Percentiles rank a stretch among this genome's conserved stretches.
Evolutionary conservation across 2,797 vertebrate species (phyloP).

Genomic region (Furcifer pardalis): DNA sequence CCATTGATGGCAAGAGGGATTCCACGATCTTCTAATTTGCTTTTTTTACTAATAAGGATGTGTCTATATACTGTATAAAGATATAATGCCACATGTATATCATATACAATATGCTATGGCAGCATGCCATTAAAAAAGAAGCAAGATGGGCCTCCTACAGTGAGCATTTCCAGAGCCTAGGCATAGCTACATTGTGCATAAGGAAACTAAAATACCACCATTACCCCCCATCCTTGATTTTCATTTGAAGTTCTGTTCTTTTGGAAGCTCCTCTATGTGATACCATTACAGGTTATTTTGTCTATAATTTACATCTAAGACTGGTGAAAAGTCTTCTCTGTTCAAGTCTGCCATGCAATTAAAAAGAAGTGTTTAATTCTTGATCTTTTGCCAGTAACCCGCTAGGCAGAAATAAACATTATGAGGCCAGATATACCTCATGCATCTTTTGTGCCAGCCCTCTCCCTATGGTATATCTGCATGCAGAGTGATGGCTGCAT

Average conservation of each 20-base stretch:
- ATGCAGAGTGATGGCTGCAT: constrained; percentile 53
- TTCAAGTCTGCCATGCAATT: constrained; percentile 59
- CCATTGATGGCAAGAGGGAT: too few relatives aligned
- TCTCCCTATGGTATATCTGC: constrained; percentile 43
- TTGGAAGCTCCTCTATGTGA: neutral
- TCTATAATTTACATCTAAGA: neutral
- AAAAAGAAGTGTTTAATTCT: constrained; percentile 52
- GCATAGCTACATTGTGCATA: neutral
- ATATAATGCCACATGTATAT: too few relatives aligned
- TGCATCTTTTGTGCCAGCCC: constrained; percentile 48
- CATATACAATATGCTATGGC: neutral
- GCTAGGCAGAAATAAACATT: constrained; percentile 46
- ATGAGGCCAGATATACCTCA: constrained; percentile 55
- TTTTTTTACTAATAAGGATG: neutral
- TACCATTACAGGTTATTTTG: neutral
- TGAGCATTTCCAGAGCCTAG: neutral
- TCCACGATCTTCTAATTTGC: neutral
- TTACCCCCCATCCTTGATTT: neutral
- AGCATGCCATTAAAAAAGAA: neutral
- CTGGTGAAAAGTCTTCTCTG: constrained; percentile 24
- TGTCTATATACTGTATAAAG: neutral
- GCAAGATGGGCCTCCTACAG: neutral
- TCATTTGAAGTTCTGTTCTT: neutral
- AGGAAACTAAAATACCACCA: neutral
- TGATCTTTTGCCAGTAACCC: constrained; percentile 58